Evolutionary conservation across 2,888 invertebrate species (phyloP).

Genomic region (Tortricodes alternella): DNA sequence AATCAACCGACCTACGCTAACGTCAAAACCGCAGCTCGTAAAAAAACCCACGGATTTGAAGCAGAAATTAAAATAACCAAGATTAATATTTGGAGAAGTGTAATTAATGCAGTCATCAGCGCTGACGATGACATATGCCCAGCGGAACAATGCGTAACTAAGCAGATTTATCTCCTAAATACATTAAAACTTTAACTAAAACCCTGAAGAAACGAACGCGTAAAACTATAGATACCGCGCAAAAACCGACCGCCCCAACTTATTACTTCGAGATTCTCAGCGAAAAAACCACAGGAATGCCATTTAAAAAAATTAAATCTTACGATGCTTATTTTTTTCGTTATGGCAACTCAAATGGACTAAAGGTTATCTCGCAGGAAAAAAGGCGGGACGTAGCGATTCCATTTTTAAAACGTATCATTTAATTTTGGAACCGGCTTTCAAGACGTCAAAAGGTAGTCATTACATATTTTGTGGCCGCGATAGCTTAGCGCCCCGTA

Average conservation of each 20-base stretch:
- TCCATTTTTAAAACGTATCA: conserved; percentile 83
- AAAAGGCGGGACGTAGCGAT: conserved; percentile 81
- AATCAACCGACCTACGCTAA: conserved; percentile 65
- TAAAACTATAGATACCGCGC: conserved; percentile 62
- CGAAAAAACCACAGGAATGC: conserved; percentile 81
- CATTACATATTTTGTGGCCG: conserved; percentile 79
- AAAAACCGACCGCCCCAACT: conserved; percentile 69
- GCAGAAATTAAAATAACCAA: conserved; percentile 72
- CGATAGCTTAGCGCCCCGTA: conserved; percentile 70
- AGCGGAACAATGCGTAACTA: conserved; percentile 55
- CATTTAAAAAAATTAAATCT: conserved; percentile 82
- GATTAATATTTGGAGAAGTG: conserved; percentile 70
- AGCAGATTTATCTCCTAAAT: conserved; percentile 6
- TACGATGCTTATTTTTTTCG: conserved; percentile 75
- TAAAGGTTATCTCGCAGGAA: conserved; percentile 80
- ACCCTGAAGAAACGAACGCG: conserved; percentile 43
- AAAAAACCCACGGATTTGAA: conserved; percentile 66
- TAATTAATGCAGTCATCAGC: conserved; percentile 74
- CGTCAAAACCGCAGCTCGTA: conserved; percentile 69
- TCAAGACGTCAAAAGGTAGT: conserved; percentile 82
- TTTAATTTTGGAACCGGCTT: conserved; percentile 82
- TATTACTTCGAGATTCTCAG: conserved; percentile 71
- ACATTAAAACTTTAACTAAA: conserved; percentile 14
- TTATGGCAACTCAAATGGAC: conserved; percentile 77
- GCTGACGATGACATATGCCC: conserved; percentile 63